Percentiles rank a stretch among this genome's conserved stretches.
phyloP scores from a whole-genome alignment of 2,888 invertebrate species.

The Platypus cylindrus region DNA sequence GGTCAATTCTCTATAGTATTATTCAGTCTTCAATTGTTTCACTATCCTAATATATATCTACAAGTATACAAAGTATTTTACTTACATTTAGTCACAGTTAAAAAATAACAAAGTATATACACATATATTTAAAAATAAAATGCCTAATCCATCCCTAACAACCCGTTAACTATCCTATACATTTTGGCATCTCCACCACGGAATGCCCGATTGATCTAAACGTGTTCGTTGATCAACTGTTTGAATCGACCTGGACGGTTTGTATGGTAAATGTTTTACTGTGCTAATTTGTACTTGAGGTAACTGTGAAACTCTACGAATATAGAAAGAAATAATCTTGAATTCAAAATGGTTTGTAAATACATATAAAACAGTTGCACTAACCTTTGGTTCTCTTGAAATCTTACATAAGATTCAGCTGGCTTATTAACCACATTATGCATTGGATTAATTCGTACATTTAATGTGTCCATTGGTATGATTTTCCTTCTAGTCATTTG shows the following conservation, averaged over 20 bases:
- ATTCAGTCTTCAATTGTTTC: too few relatives aligned
- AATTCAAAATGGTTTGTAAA: background rate
- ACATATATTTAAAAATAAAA: too few relatives aligned
- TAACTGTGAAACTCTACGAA: constrained; percentile 17
- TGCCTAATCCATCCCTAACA: too few relatives aligned
- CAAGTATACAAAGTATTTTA: too few relatives aligned
- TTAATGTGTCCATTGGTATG: constrained; percentile 27
- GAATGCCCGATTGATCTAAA: constrained; percentile 34
- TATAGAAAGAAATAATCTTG: constrained; percentile 1
- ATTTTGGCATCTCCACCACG: constrained; percentile 37
- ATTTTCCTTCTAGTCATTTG: constrained; percentile 27
- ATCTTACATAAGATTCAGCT: too few relatives aligned
- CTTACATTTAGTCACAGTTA: too few relatives aligned
- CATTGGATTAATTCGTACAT: constrained; percentile 19
- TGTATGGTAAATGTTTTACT: constrained; percentile 16
- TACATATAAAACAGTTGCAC: background rate
- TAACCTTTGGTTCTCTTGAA: constrained; percentile 21
- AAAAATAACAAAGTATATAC: too few relatives aligned
- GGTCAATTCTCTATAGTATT: too few relatives aligned
- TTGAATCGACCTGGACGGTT: constrained; percentile 14
- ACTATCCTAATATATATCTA: too few relatives aligned
- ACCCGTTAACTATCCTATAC: too few relatives aligned
- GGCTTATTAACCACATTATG: constrained; percentile 11
- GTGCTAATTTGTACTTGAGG: constrained; percentile 18
- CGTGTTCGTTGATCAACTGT: background rate